Base-by-base conservation (phyloP, 92 coral and sea anemone species). In the Ricordea florida region DNA sequence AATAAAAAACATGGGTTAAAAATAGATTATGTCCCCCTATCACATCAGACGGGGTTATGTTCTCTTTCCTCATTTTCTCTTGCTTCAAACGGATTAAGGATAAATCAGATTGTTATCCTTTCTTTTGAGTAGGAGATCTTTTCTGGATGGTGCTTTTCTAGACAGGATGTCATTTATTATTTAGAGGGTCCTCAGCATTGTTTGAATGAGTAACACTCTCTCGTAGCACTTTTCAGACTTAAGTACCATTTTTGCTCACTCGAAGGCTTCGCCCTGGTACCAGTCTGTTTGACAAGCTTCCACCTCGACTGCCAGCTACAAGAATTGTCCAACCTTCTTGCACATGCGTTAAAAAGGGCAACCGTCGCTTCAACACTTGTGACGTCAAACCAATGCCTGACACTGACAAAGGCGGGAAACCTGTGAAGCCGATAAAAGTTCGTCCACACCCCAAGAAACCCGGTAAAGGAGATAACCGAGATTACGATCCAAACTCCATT, bases 371-470 rank as follows among this genome's bases (percentile, higher is more conserved):
- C 48, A 91, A 87, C 65, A 83, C 88, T 1, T 91, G 97, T 45
- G 97, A 87, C 85, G 83, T 91, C 41, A 81, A 82, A 28, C 97
- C 97, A 5, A 63, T 87, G 5, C 97, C 97, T 17, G 87, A 64
- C 36, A 51, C 74, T 3, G 89, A 66, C 33, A 43, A 60, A 21
- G 93, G 93, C 9, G 97, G 89, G 28, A 79, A 87, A 28, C 69
- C 87, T 10, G 87, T 87, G 1, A 83, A 61, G 16, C 97, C 97
- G 0, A 87, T 91, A 57, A 62, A 74, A 21, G 93, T 87, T 14
- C 89, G 84, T 0, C 58, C 91, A 24, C 74, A 61, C 46, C 84
- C 87, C n/a, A 83, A 64, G 59, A 78, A 80, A 26, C 97, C 93
- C 6, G 85, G 90, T 1, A 44, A 65, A 43, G 58, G 61, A 14